A percentile compares a stretch with the other conserved stretches of the same genome.
Conservation (phyloP, 1,140 invertebrate genomes). For the Papilio glaucus region DNA sequence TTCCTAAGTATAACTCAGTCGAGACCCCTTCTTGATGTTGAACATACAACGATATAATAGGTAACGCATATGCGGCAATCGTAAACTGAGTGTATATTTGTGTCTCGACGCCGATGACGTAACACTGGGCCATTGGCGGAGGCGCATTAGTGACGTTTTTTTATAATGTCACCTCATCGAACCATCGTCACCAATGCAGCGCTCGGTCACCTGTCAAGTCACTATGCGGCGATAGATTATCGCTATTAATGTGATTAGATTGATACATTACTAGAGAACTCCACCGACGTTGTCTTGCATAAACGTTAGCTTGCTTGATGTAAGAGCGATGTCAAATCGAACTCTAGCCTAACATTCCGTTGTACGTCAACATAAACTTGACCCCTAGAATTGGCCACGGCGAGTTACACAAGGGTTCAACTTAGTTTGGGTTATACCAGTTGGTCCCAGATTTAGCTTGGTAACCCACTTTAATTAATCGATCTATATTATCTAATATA, state of each 20-base stretch:
- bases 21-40: too few species aligned
- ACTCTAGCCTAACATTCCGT: too few species aligned
- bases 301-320: not conserved
- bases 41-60: not conserved
- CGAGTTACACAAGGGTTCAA: too few species aligned
- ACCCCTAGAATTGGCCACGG: too few species aligned
- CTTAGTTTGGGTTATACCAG: too few species aligned
- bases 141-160: not conserved
- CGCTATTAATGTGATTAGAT: conserved; percentile 3
- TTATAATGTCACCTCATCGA: too few species aligned
- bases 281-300: not conserved
- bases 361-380: too few species aligned
- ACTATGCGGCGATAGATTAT: conserved; percentile 18
- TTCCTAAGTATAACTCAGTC: too few species aligned
- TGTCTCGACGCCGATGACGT: conserved; percentile 40
- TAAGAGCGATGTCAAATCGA: too few species aligned
- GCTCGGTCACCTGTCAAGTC: conserved; percentile 2
- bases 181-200: conserved; percentile 17
- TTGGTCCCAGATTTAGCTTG: too few species aligned
- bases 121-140: conserved; percentile 1
- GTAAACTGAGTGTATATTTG: conserved; percentile 41
- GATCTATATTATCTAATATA: too few species aligned
- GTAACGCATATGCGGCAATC: conserved; percentile 39
- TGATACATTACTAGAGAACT: not conserved
- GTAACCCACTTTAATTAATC: too few species aligned